A percentile compares a stretch with the other conserved stretches of the same genome.
These are phyloP conservation scores for Anagyrus pseudococci DNA, from an alignment of 2,888 invertebrate genomes.

Conservation along the genomic window DNA sequence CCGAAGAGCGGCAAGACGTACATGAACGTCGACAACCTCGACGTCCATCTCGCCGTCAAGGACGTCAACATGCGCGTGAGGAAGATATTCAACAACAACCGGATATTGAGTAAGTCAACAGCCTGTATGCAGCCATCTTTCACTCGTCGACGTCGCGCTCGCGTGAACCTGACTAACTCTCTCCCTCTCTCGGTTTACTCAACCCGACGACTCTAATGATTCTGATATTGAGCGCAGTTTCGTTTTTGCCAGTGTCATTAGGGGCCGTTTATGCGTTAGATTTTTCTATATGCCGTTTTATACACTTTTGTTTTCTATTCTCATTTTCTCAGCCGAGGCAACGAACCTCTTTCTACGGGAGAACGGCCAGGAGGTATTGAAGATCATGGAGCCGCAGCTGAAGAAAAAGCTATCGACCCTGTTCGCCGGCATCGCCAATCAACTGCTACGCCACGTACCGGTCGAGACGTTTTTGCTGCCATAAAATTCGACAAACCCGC, in stretches of 20 bases:
- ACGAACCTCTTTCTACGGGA: constrained; percentile 75
- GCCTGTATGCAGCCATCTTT: neutral
- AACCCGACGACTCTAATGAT: no score
- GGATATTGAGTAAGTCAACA: constrained; percentile 70
- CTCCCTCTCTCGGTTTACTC: no score
- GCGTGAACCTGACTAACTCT: neutral
- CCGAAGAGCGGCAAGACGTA: constrained; percentile 63
- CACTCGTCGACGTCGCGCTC: neutral
- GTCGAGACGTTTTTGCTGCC: constrained; percentile 68
- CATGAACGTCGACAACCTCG: constrained; percentile 69
- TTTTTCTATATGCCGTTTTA: no score
- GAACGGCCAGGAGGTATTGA: constrained; percentile 73
- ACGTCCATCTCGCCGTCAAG: constrained; percentile 69
- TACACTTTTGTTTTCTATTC: constrained; percentile 1
- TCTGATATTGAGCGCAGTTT: neutral
- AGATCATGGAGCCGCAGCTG: constrained; percentile 74
- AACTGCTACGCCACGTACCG: constrained; percentile 71
- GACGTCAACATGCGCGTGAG: constrained; percentile 71
- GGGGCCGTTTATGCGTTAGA: neutral
- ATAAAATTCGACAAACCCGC: constrained; percentile 42
- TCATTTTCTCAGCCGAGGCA: constrained; percentile 70
- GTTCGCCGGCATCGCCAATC: constrained; percentile 72
- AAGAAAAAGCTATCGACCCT: constrained; percentile 70
- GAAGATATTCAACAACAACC: constrained; percentile 73
- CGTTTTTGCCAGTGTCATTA: neutral